These are phyloP conservation scores for Bimastos eiseni DNA, from an alignment of 2,888 invertebrate genomes.

Conservation along the genomic window DNA sequence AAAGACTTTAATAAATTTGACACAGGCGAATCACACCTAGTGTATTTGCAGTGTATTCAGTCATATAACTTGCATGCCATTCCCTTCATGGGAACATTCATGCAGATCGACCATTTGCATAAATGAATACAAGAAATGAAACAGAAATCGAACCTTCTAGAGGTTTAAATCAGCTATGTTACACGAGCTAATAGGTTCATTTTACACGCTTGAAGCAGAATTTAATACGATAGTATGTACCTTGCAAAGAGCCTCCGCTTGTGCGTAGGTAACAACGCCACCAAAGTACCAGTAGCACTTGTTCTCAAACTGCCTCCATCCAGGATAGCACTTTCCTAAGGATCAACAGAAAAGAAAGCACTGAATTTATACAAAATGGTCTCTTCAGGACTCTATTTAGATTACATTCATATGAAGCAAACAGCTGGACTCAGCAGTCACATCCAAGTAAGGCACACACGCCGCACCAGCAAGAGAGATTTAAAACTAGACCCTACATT, in stretches of 20 bases:
- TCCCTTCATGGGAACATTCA: too few relatives aligned
- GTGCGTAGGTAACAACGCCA: slow-evolving; percentile 85
- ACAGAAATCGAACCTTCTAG: background rate
- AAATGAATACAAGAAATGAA: background rate
- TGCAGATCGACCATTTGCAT: background rate
- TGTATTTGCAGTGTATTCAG: too few relatives aligned
- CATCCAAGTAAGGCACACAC: background rate
- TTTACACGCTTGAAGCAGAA: background rate
- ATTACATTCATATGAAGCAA: background rate
- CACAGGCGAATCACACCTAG: too few relatives aligned
- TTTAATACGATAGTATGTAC: slow-evolving; percentile 32
- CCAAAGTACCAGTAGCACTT: slow-evolving; percentile 95
- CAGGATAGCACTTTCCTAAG: slow-evolving; percentile 88
- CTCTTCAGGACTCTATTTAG: background rate
- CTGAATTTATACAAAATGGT: background rate
- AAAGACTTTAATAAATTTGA: too few relatives aligned
- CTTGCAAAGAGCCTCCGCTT: slow-evolving; percentile 69
- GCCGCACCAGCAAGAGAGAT: background rate
- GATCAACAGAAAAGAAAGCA: background rate
- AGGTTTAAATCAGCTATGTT: background rate
- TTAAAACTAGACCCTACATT: background rate
- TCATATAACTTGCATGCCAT: too few relatives aligned
- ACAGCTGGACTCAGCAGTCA: background rate
- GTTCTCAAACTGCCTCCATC: slow-evolving; percentile 74
- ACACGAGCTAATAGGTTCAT: background rate